Percentiles rank a stretch among this genome's conserved stretches.
Evolutionary conservation across 2,113 vertebrate species (phyloP).

Genomic region (Gracilinanus agilis): DNA sequence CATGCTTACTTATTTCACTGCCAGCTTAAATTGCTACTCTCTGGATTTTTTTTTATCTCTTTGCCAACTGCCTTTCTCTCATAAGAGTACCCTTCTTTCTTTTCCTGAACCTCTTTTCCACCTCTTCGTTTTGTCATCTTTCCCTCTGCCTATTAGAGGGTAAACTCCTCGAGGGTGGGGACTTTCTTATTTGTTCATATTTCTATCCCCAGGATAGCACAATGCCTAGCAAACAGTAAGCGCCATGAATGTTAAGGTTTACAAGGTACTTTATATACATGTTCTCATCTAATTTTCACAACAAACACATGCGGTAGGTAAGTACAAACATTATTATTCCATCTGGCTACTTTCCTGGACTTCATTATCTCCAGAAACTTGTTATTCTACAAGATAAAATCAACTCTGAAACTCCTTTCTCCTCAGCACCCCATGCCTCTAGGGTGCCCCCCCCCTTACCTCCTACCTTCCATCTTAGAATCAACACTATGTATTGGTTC

Average conservation of each 20-base stretch:
- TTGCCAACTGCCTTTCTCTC: not conserved
- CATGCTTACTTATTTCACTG: not conserved
- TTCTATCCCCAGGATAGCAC: not conserved
- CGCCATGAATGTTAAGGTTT: not conserved
- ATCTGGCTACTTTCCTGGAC: not conserved
- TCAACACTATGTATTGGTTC: too few species aligned
- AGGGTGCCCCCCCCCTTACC: not conserved
- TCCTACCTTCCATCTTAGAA: too few species aligned
- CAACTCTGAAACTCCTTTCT: not conserved
- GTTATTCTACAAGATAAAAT: not conserved
- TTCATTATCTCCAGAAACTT: not conserved
- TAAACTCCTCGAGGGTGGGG: not conserved
- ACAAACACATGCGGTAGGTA: not conserved
- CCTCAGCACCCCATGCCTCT: not conserved
- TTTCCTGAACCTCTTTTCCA: not conserved
- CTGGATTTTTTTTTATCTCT: not conserved
- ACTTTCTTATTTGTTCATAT: not conserved
- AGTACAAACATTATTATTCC: not conserved
- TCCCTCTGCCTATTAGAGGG: not conserved
- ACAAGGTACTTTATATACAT: not conserved
- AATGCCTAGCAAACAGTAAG: not conserved
- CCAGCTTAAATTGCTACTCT: not conserved
- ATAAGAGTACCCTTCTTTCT: not conserved
- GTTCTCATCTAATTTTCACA: not conserved
- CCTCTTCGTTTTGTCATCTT: not conserved